A percentile compares a stretch with the other conserved stretches of the same genome.
Evolutionary conservation across 2,888 invertebrate genomes (phyloP).

Genomic region (Hemithea aestivaria): DNA sequence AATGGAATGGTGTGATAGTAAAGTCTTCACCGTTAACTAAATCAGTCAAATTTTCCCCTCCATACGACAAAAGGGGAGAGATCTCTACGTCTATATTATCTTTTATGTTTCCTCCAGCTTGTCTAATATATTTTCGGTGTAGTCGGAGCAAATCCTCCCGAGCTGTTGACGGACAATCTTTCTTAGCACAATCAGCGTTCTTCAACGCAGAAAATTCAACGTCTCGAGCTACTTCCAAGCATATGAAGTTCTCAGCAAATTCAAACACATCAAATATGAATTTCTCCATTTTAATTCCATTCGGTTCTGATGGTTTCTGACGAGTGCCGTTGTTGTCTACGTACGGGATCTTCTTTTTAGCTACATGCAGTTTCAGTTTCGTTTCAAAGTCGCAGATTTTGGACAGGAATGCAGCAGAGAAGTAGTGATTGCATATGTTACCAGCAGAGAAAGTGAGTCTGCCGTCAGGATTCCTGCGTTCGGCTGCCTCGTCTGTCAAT

Average conservation of each 20-base stretch:
- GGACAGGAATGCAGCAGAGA: constrained; percentile 90
- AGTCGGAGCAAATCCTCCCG: constrained; percentile 86
- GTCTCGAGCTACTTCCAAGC: constrained; percentile 94
- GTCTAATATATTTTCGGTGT: constrained; percentile 88
- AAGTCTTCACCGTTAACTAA: constrained; percentile 84
- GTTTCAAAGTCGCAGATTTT: constrained; percentile 86
- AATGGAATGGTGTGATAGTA: constrained; percentile 80
- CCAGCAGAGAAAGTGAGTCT: constrained; percentile 94
- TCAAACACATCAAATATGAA: constrained; percentile 99
- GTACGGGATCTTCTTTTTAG: constrained; percentile 97
- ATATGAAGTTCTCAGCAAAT: constrained; percentile 93
- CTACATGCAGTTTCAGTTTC: constrained; percentile 93
- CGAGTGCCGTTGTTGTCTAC: constrained; percentile 85
- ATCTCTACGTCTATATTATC: constrained; percentile 89
- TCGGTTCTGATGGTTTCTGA: constrained; percentile 88
- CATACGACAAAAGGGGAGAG: constrained; percentile 93
- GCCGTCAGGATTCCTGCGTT: constrained; percentile 87
- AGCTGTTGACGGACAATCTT: constrained; percentile 95
- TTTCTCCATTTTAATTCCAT: constrained; percentile 99
- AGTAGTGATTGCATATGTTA: constrained; percentile 99
- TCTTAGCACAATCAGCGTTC: constrained; percentile 91
- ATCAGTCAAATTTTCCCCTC: constrained; percentile 89
- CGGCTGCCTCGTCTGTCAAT: constrained; percentile 91
- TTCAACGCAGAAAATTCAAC: constrained; percentile 98
- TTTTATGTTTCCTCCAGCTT: constrained; percentile 88